Conservation (phyloP, 2,113 vertebrate species). For the Chunga burmeisteri region DNA sequence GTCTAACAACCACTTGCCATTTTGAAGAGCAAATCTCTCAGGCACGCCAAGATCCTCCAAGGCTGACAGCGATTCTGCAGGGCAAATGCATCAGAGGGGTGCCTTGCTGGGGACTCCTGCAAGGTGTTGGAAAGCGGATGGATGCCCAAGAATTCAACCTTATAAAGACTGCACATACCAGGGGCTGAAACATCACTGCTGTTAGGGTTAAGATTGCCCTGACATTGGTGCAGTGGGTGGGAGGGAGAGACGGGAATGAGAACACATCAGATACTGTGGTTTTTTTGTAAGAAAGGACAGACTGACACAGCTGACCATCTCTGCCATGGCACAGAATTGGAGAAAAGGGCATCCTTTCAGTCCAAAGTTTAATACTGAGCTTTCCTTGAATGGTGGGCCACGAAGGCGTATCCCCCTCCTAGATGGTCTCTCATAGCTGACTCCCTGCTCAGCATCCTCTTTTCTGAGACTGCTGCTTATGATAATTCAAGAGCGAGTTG, state of each 20-base stretch:
- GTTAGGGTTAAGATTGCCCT: background rate
- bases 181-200: background rate
- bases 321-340: background rate
- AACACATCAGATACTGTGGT: accelerated
- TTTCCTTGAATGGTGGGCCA: background rate
- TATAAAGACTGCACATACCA: background rate
- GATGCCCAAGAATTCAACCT: background rate
- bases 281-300: background rate
- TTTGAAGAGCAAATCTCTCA: background rate
- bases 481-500: background rate
- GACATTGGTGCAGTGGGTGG: background rate
- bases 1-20: background rate
- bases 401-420: background rate
- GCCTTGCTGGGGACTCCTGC: background rate
- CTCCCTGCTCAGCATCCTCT: background rate
- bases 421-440: background rate
- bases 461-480: background rate
- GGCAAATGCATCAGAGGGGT: background rate
- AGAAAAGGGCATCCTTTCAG: background rate
- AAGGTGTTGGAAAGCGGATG: background rate
- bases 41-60: background rate
- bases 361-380: background rate
- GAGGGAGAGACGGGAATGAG: background rate
- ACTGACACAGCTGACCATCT: background rate
- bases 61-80: background rate